A percentile compares a stretch with the other conserved stretches of the same genome.
These are phyloP conservation scores for Parnassius mnemosyne DNA, from an alignment of 2,888 invertebrate genomes.

Conservation along the genomic window DNA sequence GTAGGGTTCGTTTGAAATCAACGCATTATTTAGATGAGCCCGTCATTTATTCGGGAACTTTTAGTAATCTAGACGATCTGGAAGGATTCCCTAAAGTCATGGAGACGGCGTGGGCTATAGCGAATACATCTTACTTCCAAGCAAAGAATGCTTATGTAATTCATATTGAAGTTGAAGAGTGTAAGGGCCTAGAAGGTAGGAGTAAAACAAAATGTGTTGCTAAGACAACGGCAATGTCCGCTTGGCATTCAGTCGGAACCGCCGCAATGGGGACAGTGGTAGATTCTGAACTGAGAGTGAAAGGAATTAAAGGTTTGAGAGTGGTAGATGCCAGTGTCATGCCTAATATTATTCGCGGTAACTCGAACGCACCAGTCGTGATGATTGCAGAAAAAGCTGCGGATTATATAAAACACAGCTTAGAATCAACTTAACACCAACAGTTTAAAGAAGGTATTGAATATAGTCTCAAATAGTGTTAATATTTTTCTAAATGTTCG, in stretches of 20 bases:
- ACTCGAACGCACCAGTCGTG: conserved; percentile 64
- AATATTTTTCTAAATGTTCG: background rate
- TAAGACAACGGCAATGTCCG: conserved; percentile 51
- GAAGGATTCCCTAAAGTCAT: conserved; percentile 50
- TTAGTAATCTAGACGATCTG: conserved; percentile 48
- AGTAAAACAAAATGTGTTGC: conserved; percentile 70
- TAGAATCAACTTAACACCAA: conserved; percentile 26
- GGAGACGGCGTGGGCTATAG: conserved; percentile 44
- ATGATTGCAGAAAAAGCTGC: conserved; percentile 68
- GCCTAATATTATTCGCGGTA: conserved; percentile 58
- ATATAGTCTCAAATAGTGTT: background rate
- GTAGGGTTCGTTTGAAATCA: conserved; percentile 49
- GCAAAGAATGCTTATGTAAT: conserved; percentile 47
- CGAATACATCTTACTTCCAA: conserved; percentile 51
- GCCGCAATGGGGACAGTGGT: conserved; percentile 60
- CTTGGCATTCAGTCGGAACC: conserved; percentile 69
- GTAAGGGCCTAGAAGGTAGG: conserved; percentile 40
- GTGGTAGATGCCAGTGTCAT: conserved; percentile 67
- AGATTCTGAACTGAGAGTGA: conserved; percentile 48
- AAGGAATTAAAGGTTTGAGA: conserved; percentile 47
- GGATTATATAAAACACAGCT: conserved; percentile 51
- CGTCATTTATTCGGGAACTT: conserved; percentile 58
- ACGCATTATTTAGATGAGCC: conserved; percentile 48
- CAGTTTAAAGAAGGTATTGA: background rate
- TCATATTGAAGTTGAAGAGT: conserved; percentile 45